Conservation (phyloP, 1,140 invertebrate species). For the Conus ventricosus region DNA sequence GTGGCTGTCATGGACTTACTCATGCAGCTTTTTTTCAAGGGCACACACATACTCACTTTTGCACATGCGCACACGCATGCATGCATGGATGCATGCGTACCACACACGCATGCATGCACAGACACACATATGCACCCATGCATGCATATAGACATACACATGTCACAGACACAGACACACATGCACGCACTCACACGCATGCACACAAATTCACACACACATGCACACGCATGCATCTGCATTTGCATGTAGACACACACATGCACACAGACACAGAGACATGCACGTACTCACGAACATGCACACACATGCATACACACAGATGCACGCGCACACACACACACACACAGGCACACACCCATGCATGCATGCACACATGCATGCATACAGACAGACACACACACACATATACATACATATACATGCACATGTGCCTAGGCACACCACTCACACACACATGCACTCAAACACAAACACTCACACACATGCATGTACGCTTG, state of each 20-base stretch:
- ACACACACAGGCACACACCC: not conserved
- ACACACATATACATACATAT: too few species aligned
- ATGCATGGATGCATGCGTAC: not conserved
- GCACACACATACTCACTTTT: not conserved
- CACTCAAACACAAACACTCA: too few species aligned
- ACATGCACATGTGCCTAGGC: too few species aligned
- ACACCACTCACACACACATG: too few species aligned
- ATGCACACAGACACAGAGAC: not conserved
- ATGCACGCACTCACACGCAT: not conserved
- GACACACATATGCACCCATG: not conserved
- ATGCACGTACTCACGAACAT: not conserved
- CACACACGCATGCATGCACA: not conserved
- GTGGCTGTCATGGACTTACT: too few species aligned
- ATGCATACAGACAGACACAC: too few species aligned
- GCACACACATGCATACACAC: not conserved
- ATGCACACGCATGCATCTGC: not conserved
- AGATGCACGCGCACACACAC: not conserved
- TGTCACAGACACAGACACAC: not conserved
- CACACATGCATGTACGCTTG: too few species aligned
- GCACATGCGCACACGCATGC: not conserved
- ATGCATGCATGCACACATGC: not conserved
- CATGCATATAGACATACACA: not conserved
- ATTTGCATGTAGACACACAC: not conserved
- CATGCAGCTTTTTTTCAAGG: too few species aligned
- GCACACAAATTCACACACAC: slow-evolving; percentile 23